A percentile compares a stretch with the other conserved stretches of the same genome.
These are phyloP conservation scores for Horisme vitalbata DNA, from an alignment of 2,888 invertebrate genomes.

Conservation along the genomic window DNA sequence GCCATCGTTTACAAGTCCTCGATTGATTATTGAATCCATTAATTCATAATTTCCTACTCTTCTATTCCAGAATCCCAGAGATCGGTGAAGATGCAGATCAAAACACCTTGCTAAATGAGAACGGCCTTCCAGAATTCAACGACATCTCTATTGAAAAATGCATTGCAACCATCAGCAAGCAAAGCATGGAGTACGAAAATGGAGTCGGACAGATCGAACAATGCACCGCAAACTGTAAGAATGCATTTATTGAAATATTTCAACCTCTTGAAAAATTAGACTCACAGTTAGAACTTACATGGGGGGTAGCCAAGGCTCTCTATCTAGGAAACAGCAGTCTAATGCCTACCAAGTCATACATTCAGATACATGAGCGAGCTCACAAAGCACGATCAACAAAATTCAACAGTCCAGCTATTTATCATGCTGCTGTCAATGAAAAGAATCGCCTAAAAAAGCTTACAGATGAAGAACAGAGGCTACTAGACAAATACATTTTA, in stretches of 20 bases:
- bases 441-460: constrained; percentile 68
- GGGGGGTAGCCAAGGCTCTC: constrained; percentile 93
- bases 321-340: constrained; percentile 90
- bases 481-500: constrained; percentile 89
- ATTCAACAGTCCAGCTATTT: constrained; percentile 88
- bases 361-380: constrained; percentile 91
- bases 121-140: constrained; percentile 91
- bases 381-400: constrained; percentile 88
- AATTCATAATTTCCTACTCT: constrained; percentile 17
- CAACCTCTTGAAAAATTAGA: constrained; percentile 89
- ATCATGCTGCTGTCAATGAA: constrained; percentile 85
- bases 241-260: constrained; percentile 87
- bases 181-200: constrained; percentile 91
- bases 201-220: constrained; percentile 87
- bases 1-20: no score
- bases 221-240: constrained; percentile 65
- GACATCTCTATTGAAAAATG: constrained; percentile 92
- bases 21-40: no score
- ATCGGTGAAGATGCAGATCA: constrained; percentile 92
- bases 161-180: constrained; percentile 91
- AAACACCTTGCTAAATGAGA: constrained; percentile 88
- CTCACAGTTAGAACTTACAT: constrained; percentile 90
- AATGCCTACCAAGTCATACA: constrained; percentile 90
- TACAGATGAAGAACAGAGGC: constrained; percentile 85
- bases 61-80: constrained; percentile 86